Base-by-base conservation (phyloP, 2,888 invertebrate species). In the Lasioglossum lativentre region DNA sequence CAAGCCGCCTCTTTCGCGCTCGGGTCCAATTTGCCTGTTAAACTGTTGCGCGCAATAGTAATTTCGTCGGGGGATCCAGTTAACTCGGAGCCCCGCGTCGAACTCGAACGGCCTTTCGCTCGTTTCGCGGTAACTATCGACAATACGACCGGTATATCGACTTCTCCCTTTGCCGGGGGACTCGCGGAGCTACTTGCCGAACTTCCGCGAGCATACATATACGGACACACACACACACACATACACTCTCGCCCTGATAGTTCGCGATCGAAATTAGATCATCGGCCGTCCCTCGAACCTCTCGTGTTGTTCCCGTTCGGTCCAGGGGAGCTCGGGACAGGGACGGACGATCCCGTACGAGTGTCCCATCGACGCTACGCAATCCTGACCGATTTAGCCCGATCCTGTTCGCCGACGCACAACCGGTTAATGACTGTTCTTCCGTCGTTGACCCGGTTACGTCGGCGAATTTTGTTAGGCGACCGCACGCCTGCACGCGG, bases 81-180 rank as follows among this genome's bases (percentile, higher is more conserved):
- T 86, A 90, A 85, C 83, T 90, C 79, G 75, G 71, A 82, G 76
- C 78, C 45, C 71, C 68, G 42, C 42, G 56, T 66, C 59, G 59
- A 56, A 72, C 79, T 82, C 79, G 84, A 87, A 78, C 87, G 82
- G 86, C 77, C 85, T 87, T 83, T 90, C 87, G 78, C 85, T 83
- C 89, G 85, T 87, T 90, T 82, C 86, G 78, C 78, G 83, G 82
- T 84, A 90, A 86, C 80, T 88, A 85, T 90, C 90, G 87, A 88
- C 90, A 85, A 86, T 84, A 78, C 81, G 72, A 77, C 81, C 63
- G 77, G 78, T 81, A 83, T 82, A 85, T 82, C 85, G 81, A 85
- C 87, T 87, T 89, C 83, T 83, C 87, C 83, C 85, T 89, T 87
- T 82, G 68, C 85, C 40, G 38, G 70, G 47, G 52, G 72, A 78